Conservation (phyloP, 2,113 vertebrate genomes). For the Caloenas nicobarica region DNA sequence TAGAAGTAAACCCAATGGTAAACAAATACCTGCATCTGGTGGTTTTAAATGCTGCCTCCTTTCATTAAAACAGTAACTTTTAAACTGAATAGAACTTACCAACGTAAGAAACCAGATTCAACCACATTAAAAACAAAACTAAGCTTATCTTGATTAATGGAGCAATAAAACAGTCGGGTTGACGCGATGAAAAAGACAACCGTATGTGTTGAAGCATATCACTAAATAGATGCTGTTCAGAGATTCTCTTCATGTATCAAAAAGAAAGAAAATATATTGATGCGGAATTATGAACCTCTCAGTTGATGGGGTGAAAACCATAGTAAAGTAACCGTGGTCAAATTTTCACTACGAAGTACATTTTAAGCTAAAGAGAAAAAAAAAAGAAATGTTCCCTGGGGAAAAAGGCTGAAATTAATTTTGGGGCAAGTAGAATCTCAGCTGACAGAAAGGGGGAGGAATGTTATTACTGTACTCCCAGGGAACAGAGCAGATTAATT, state of each 20-base stretch:
- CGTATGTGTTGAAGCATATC: background rate
- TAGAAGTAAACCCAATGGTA: background rate
- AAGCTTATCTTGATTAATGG: background rate
- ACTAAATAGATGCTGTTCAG: background rate
- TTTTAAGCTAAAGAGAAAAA: background rate
- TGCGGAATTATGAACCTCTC: background rate
- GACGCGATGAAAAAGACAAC: background rate
- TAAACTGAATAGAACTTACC: background rate
- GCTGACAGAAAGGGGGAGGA: background rate
- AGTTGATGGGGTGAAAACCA: background rate
- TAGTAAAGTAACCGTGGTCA: accelerated
- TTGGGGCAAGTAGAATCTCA: background rate
- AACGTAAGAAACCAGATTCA: background rate
- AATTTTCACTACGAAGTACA: background rate
- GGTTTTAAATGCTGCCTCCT: background rate
- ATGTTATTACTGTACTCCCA: background rate
- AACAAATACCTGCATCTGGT: background rate
- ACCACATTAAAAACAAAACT: background rate
- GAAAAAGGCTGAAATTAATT: background rate
- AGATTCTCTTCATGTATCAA: background rate
- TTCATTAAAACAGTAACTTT: background rate
- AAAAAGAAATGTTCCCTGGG: background rate
- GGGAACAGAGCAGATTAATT: background rate
- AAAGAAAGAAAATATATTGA: background rate
- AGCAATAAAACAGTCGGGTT: background rate